Evolutionary conservation across 1,140 invertebrate genomes (phyloP), one percentile per base, ranked within the genome.

Genomic region (Drosophila neocordata): DNA sequence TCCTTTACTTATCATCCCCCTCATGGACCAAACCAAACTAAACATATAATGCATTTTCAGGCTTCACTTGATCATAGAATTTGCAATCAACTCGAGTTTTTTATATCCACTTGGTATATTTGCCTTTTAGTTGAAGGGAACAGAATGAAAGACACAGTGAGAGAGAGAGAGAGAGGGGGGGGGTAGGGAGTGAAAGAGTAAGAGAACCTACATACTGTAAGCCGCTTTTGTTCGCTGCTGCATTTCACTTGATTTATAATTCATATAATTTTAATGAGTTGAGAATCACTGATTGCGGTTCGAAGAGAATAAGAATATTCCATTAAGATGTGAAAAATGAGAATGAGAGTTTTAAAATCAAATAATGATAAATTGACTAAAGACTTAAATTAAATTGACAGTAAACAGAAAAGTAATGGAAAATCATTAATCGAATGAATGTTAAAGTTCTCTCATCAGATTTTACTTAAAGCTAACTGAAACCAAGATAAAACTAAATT

Each of bases 221-320:
- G 53, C 24, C 9, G 27, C 53, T 56, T 56, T 56, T 27, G 24
- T 56, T 56, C 24, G 53, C 31, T 48, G 15, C 41, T 20, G 13
- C 53, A 56, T 56, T 56, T 56, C 24, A 27, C 27, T 27, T 34
- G 31, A 56, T 56, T 56, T 34, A 56, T 56, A 56, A 56, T 56
- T 56, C 34, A 56, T 56, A 34, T 34, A 27, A 56, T 56, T 56
- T 56, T 56, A 56, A 56, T 56, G 53, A 56, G 53, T 34, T 56
- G 53, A 56, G 53, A 56, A 56, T 56, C 53, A 34, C 4, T 56
- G 53, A 56, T 56, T 56, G 24, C 24, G 53, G 27, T 27, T 34
- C n/a, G 27, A 7, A 27, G 7, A 34, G 7, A 18, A 31, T 31
- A 31, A 34, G 53, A 56, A 34, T 34, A 20, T 18, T 4, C 15